Base-by-base conservation (phyloP, 2,888 invertebrate genomes). In the Macrophya alboannulata region DNA sequence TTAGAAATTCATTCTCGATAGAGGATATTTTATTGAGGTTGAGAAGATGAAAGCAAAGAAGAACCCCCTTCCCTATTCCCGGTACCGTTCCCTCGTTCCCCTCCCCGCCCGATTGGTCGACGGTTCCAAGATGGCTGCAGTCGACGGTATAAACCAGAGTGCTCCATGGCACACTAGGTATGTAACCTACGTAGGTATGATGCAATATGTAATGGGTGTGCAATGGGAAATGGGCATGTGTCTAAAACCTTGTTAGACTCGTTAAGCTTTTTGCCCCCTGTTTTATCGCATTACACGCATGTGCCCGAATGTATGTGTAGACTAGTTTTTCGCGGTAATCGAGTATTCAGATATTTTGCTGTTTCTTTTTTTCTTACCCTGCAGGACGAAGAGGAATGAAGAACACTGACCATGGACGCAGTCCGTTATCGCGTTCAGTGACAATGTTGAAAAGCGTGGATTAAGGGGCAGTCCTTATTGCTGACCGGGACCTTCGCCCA, bases 1-100 rank as follows among this genome's bases (percentile, higher is more conserved):
- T 83, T 83, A 83, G 82, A 83, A 83, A 68, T 68, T 48, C 82
- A 83, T 83, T 83, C 65, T 45, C 68, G 82, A 83, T 83, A 83
- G 40, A 62, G 82, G 65, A 83, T 83, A 83, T 68, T 68, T 83
- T 83, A 83, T 83, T 45, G 68, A 83, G 45, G 79, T 37, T 51
- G 77, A 51, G 77, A 55, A 77, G 77, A 77, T 77, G 77, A 77
- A 77, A 77, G 55, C 15, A 48, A 76, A 74, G 48, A 77, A 17
- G 17, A n/a, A 8, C 65, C 55, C 77, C 77, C 77, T 25, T 76
- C 76, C 48, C 25, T 76, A 15, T 55, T n/a, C 25, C 17, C 55
- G 31, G 55, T 31, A 55, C 48, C 9, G 10, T 55, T 55, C 55
- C 77, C 77, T 77, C 77, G 25, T 43, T 55, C 17, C 55, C 48